Evolutionary conservation across 2,113 vertebrate species (phyloP), one percentile per base, ranked within the genome.

Genomic region (Artemisiospiza belli): DNA sequence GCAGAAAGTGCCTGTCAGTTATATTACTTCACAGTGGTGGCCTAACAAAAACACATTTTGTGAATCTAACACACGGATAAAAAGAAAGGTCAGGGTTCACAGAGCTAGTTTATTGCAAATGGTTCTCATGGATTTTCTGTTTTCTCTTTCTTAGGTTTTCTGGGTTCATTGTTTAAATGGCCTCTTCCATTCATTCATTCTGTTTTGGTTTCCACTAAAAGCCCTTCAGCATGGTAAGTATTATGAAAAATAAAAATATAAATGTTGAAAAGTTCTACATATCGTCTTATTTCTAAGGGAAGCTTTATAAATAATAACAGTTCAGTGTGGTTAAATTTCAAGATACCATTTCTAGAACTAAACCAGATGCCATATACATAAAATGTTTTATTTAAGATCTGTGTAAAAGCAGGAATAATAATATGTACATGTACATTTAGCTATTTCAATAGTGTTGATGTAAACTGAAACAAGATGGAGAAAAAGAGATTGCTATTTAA

Each of bases 81-180:
- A 99, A 98, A 98, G 98, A 90, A 95, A 93, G 98, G 99, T 99
- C 98, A 98, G 96, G 97, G 99, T 98, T 99, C 98, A 98, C 94
- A 90, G 97, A 97, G 98, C 98, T 97, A 98, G 98, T 98, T 98
- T 98, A 98, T 98, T 97, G 97, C 98, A 98, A 97, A 97, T 96
- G 97, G 98, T 99, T 99, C 98, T 98, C 98, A 99, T 98, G 98
- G 98, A 98, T 98, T 98, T 89, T 98, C 97, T 98, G 96, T 98
- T 97, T 98, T 97, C 96, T 97, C 95, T 95, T 97, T 97, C 96
- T 94, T 97, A 99, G 99, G 99, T 99, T 98, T 99, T 99, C 98
- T 99, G 99, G 99, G 98, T 99, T 98, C 99, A 99, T 99, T 99
- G 99, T 99, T 98, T 99, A 98, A 99, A 99, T 96, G 99, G 99